A percentile compares a stretch with the other conserved stretches of the same genome.
Conservation (phyloP, 2,113 vertebrate genomes). For the Hipposideros armiger region DNA sequence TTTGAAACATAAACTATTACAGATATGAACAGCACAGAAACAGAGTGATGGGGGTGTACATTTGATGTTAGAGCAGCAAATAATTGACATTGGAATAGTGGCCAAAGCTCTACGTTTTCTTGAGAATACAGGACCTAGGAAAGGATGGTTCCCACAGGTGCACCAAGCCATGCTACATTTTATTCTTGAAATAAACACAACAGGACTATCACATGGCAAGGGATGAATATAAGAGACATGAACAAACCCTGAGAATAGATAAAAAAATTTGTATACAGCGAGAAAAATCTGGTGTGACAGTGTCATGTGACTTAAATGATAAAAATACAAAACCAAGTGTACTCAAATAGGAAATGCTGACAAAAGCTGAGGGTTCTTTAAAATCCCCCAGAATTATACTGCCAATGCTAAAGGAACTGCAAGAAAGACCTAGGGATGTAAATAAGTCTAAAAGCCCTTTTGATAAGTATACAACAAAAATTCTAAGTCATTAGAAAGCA, state of each 20-base stretch:
- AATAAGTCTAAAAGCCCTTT: not conserved
- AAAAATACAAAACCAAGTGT: not conserved
- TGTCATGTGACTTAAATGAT: not conserved
- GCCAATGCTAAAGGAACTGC: not conserved
- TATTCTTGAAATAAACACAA: not conserved
- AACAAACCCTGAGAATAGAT: not conserved
- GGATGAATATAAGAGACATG: not conserved
- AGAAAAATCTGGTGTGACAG: not conserved
- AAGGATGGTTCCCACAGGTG: not conserved
- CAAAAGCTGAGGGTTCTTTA: not conserved
- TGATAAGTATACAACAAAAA: not conserved
- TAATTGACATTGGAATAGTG: not conserved
- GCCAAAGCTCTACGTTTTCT: not conserved
- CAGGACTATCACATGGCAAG: not conserved
- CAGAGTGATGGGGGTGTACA: not conserved
- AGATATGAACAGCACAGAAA: not conserved
- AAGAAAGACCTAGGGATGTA: not conserved
- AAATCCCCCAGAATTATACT: not conserved
- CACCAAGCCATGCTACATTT: not conserved
- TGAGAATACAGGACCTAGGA: not conserved
- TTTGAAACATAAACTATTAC: not conserved
- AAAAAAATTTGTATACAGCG: not conserved
- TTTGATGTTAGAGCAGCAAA: not conserved
- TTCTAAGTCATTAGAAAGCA: not conserved
- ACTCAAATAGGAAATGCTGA: not conserved